Evolutionary conservation across 2,113 vertebrate species (phyloP).

Genomic region (Centropus bengalensis): DNA sequence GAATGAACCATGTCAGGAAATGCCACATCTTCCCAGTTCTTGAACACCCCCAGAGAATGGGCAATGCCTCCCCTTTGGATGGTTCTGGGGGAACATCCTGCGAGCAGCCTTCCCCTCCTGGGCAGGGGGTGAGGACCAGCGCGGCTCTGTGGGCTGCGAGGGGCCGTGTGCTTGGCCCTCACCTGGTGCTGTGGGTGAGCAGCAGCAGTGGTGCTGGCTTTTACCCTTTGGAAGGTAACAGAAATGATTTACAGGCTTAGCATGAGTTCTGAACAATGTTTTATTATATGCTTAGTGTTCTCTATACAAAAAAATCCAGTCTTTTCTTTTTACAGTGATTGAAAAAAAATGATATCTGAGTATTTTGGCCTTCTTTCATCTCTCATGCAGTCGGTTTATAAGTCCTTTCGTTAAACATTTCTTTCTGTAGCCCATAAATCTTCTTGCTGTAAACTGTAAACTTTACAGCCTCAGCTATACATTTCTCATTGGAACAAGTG

Average conservation of each 20-base stretch:
- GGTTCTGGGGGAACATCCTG: background rate
- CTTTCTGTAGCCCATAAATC: conserved; percentile 39
- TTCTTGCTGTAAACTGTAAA: conserved; percentile 33
- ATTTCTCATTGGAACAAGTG: conserved; percentile 41
- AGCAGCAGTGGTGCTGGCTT: accelerated
- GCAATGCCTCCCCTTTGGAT: no score
- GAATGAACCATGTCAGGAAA: no score
- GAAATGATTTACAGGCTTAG: background rate
- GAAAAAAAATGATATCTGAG: conserved; percentile 64
- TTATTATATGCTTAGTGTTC: conserved; percentile 84
- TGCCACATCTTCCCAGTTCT: no score
- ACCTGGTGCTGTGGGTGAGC: background rate
- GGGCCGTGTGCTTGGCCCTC: background rate
- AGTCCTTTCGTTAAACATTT: conserved; percentile 67
- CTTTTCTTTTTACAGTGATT: conserved; percentile 75
- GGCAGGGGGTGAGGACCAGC: background rate
- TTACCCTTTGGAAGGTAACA: accelerated
- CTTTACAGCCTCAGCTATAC: conserved; percentile 43
- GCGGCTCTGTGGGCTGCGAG: accelerated
- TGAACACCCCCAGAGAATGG: no score
- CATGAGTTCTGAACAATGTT: conserved; percentile 70
- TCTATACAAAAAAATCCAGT: conserved; percentile 81
- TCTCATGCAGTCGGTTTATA: conserved; percentile 76
- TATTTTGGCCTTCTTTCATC: conserved; percentile 76
- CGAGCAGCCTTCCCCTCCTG: background rate